Evolutionary conservation across 2,888 invertebrate species (phyloP).

Genomic region (Podabrus alpinus): DNA sequence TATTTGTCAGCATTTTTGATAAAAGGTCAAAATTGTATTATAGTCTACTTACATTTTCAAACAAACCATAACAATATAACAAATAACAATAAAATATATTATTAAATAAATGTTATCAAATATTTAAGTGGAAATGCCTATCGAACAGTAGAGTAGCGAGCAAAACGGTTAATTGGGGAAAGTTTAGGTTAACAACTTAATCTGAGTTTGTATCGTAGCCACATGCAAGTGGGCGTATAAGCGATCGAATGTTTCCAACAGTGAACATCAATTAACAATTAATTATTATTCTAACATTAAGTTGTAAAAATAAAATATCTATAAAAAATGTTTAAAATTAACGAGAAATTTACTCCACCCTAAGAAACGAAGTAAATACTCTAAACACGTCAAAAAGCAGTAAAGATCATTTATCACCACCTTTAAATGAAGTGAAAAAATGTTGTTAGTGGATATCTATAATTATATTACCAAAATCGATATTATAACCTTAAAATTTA

Average conservation of each 20-base stretch:
- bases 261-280: neutral
- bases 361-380: neutral
- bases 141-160: neutral
- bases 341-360: neutral
- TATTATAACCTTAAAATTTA: neutral
- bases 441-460: neutral
- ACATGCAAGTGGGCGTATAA: neutral
- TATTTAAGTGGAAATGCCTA: neutral
- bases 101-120: neutral
- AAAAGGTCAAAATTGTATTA: neutral
- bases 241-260: neutral
- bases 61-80: neutral
- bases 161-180: neutral
- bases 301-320: neutral
- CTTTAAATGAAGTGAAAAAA: neutral
- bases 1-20: constrained; percentile 39
- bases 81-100: neutral
- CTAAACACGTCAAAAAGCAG: neutral
- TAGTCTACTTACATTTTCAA: neutral
- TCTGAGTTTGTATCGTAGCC: neutral
- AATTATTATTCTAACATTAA: neutral
- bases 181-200: neutral
- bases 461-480: neutral
- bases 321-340: neutral
- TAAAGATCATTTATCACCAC: neutral